Base-by-base conservation (phyloP, 2,888 invertebrate genomes). In the Leptogaster cylindrica region DNA sequence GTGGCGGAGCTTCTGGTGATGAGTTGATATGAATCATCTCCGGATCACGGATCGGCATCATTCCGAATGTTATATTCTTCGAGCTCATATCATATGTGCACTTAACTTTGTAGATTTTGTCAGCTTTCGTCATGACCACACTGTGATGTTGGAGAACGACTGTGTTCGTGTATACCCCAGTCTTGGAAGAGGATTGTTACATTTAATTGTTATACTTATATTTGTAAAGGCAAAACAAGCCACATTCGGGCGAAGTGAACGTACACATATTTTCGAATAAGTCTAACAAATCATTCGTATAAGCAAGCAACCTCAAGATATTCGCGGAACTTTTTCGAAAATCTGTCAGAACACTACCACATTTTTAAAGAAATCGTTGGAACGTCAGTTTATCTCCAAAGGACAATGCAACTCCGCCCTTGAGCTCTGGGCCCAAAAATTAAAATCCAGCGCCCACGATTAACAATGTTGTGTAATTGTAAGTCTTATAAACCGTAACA, bases 81-180 rank as follows among this genome's bases (percentile, higher is more conserved):
- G 95, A 94, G 72, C 94, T 93, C 91, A 95, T 95, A 80, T 95
- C 95, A 81, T 95, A 95, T 4, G 95, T 95, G 78, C 95, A 95
- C 79, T 95, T 93, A 68, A 95, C 94, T 84, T 95, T 95, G 86
- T 95, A 95, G 78, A 95, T 95, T 81, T 95, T 95, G 80, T 95
- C 95, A 2, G 95, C 95, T 81, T 95, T 95, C 66, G 95, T 95
- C 93, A 95, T 95, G 31, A 95, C 95, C 23, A 95, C 94, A 78
- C 93, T 95, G 82, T 95, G 95, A 77, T 95, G 95, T 81, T 95
- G 95, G 18, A 95, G 86, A 6, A 95, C 95, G 20, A 95, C 94
- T 0, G 95, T 95, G 81, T 95, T 95, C 58, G 94, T 93, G 82
- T 95, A 95, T 46, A 95, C 92, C 64, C 95, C 95, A 73, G 89